phyloP scores from a whole-genome alignment of 2,888 invertebrate genomes.

The Linyphia triangularis region DNA sequence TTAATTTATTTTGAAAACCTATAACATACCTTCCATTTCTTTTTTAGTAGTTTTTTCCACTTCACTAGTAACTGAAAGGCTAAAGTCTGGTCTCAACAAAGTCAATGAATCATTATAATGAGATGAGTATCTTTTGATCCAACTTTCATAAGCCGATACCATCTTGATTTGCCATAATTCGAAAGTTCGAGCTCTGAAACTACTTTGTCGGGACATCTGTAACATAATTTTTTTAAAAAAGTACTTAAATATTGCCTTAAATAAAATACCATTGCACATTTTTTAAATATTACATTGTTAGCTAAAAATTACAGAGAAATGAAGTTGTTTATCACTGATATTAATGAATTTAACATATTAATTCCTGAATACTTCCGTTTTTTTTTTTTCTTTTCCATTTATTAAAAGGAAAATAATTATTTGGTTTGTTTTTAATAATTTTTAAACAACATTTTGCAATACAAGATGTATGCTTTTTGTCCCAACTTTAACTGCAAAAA shows the following conservation, averaged over 20 bases:
- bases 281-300: no score
- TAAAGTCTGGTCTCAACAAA: conserved; percentile 64
- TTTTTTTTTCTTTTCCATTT: neutral
- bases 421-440: neutral
- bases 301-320: no score
- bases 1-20: neutral
- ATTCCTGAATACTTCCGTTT: neutral
- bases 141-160: conserved; percentile 63
- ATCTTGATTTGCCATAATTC: conserved; percentile 71
- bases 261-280: no score
- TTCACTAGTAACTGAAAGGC: conserved; percentile 35
- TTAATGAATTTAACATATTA: neutral
- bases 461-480: neutral
- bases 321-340: no score
- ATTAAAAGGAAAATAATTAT: neutral
- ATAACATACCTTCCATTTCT: conserved; percentile 37
- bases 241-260: neutral
- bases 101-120: conserved; percentile 21
- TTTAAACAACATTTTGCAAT: neutral
- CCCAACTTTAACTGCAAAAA: no score
- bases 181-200: conserved; percentile 48
- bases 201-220: conserved; percentile 43
- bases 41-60: conserved; percentile 24
- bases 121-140: conserved; percentile 40
- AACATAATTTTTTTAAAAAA: neutral